Evolutionary conservation across 2,888 invertebrate species (phyloP), one percentile per base, ranked within the genome.

Genomic region (Melangyna quadrimaculata): DNA sequence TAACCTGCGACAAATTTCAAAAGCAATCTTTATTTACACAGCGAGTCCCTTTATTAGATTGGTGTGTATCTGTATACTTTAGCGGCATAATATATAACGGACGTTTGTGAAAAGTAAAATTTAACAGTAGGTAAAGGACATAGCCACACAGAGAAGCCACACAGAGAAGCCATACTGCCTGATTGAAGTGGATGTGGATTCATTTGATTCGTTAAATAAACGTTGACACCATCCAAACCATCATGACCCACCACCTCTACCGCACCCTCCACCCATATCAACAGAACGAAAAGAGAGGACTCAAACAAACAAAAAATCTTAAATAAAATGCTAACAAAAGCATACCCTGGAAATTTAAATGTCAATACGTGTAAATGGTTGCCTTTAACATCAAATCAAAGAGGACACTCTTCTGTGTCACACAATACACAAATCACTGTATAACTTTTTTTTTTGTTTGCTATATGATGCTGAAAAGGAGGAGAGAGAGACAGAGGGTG

Each of bases 121-220:
- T 35, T 29, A 35, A 40, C 45, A 77, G 9, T 10, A 27, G 14
- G 8, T 7, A 72, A 83, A 83, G 74, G 79, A 79, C 78, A 19
- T 78, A 55, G 63, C 27, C 43, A 70, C 72, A 73, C 72, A 71
- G 27, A 59, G 10, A 57, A 7, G 29, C 12, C 43, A 70, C 72
- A 73, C 72, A 71, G 27, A 59, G 10, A 57, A 7, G 29, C 12
- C n/a, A n/a, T n/a, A 17, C 14, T 43, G 19, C n/a, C 69, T 51
- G 45, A 73, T 69, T 65, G 74, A 84, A 79, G 71, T 81, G 82
- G 78, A 70, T 81, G 72, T 72, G 70, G 63, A 70, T 78, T 81
- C 73, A 86, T 81, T 86, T 77, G 86, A 86, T 86, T 86, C 77
- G 81, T 86, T 73, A 81, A 86, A 81, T 86, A 86, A 81, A 81